Base-by-base conservation (phyloP, 2,113 vertebrate genomes). In the Cettia cetti region DNA sequence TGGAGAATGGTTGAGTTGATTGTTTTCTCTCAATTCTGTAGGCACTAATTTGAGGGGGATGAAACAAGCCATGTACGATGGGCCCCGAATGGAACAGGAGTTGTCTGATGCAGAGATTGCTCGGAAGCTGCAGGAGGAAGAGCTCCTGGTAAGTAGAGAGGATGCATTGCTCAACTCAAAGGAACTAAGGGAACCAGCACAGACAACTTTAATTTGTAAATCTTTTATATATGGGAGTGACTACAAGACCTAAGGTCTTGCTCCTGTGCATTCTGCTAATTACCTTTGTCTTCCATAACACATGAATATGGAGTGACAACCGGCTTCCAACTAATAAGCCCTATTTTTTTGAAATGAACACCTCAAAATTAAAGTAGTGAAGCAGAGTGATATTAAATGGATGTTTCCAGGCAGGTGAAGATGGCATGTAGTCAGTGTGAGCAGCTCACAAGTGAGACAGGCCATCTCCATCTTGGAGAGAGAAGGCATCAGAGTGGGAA, bases 51-150 rank as follows among this genome's bases (percentile, higher is more conserved):
- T 91, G 44, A 96, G 95, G 64, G 91, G 78, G 6, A 61, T 49
- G 7, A 96, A 91, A 33, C 98, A 99, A 71, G 92, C 97, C 54
- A 92, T 97, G 24, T 98, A 97, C n/a, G 97, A 98, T 22, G 72
- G 98, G 24, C 97, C 97, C 1, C 97, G 90, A 40, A 98, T 97
- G 39, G 98, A 98, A 44, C 98, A 98, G 95, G 99, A 99, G 89
- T 59, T 98, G 61, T 98, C 97, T 69, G 99, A 99, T 98, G 97
- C 99, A 72, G 99, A 99, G 96, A 99, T 99, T 61, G 99, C 99
- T 78, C 98, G 98, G 86, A 99, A 93, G 78, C 91, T 99, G 78
- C 99, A 99, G 70, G 98, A 99, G 59, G 99, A 99, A 87, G 99
- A 99, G 92, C 93, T 99, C 21, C 97, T 99, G 98, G 99, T 99